Evolutionary conservation across 2,888 invertebrate species (phyloP).

Genomic region (Endomychus coccineus): DNA sequence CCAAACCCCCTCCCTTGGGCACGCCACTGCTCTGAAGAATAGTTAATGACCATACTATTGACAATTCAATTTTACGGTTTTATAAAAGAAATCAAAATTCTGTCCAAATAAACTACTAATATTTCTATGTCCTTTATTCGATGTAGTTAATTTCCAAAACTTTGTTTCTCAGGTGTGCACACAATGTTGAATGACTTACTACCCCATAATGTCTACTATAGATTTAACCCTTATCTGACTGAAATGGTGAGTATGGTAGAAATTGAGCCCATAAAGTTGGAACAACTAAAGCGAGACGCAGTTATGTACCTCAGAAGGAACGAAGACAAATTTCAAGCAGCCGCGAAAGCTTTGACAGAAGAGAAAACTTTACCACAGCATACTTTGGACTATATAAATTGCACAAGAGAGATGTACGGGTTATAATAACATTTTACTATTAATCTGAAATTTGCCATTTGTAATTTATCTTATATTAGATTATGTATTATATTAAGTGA

Average conservation of each 20-base stretch:
- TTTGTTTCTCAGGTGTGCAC: slow-evolving; percentile 65
- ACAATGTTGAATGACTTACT: slow-evolving; percentile 66
- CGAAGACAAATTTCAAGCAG: slow-evolving; percentile 63
- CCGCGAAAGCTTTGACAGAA: slow-evolving; percentile 45
- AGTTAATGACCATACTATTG: no score
- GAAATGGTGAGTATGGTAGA: slow-evolving; percentile 74
- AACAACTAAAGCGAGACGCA: slow-evolving; percentile 64
- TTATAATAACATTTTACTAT: no score
- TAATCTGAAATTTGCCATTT: no score
- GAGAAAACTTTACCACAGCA: slow-evolving; percentile 39
- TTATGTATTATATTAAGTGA: no score
- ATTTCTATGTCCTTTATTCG: no score
- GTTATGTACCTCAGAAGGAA: slow-evolving; percentile 72
- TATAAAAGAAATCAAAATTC: no score
- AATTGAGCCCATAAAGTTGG: slow-evolving; percentile 61
- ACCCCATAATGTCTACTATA: slow-evolving; percentile 64
- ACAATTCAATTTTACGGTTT: no score
- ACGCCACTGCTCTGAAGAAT: no score
- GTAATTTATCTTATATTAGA: no score
- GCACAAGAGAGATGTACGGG: slow-evolving; percentile 33
- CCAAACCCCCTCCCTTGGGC: no score
- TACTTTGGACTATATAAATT: slow-evolving; percentile 41
- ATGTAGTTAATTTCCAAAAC: slow-evolving; percentile 7
- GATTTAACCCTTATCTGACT: slow-evolving; percentile 81
- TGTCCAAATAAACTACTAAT: no score